Evolutionary conservation across 2,113 vertebrate genomes (phyloP), one percentile per base, ranked within the genome.

Genomic region (Apodemus sylvaticus): DNA sequence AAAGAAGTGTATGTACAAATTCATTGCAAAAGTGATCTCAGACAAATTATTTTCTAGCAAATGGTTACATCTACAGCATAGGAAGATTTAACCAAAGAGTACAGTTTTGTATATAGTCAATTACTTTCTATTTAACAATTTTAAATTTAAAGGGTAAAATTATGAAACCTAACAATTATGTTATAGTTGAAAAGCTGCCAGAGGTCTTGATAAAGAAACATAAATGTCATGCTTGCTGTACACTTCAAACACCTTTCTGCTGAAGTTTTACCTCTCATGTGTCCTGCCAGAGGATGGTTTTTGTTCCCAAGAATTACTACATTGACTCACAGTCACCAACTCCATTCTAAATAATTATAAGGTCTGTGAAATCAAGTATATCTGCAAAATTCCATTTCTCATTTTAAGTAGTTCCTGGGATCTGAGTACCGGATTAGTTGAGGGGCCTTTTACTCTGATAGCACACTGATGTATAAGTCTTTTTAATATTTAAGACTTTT

Each of bases 141-240:
- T 93, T 73, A 58, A 86, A 77, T 92, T 79, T 91, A 55, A 51
- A 89, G 76, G 6, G 10, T 74, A 77, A 89, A 82, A 55, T 62
- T 36, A 55, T 64, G 13, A 17, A 90, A 87, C 31, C 5, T 36
- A 66, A 36, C 16, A 55, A 58, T 62, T 87, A 9, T 6, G 31
- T 4, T 55, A 51, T 0, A 29, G 1, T n/a, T 86, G 8, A 92
- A 60, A 58, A 34, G 45, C 53, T 0, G 0, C 16, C 58, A 16
- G 74, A 39, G 7, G 2, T 68, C 51, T 66, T 42, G 14, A 60
- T 29, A 78, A 36, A 45, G 1, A 42, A 6, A 20, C 14, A 42
- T 29, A 26, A 81, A 17, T 60, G 31, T 9, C 22, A 60, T 87
- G 11, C 3, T 39, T 73, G 34, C n/a, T n/a, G 4, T 5, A 48